These are phyloP conservation scores for Lepisosteus oculatus DNA, from an alignment of 2,113 vertebrate species.

Conservation along the genomic window DNA sequence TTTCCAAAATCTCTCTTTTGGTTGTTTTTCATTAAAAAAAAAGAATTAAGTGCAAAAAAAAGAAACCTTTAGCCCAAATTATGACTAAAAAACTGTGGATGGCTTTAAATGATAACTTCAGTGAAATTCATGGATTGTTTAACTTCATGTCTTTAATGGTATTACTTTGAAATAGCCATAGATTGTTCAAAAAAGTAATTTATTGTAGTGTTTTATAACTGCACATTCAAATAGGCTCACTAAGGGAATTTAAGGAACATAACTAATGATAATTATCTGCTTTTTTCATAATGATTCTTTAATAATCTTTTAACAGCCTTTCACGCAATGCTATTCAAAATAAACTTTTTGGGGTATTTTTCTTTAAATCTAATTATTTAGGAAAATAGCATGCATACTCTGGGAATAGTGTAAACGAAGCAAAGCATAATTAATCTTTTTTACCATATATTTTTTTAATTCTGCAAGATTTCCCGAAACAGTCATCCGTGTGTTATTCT, in stretches of 20 bases:
- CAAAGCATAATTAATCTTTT: conserved; percentile 3
- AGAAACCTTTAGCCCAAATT: conserved; percentile 5
- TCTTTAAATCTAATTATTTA: background rate
- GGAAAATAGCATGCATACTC: background rate
- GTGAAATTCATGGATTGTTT: background rate
- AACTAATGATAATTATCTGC: conserved; percentile 21
- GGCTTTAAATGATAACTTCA: background rate
- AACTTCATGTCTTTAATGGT: background rate
- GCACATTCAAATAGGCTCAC: background rate
- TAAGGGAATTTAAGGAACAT: conserved; percentile 12
- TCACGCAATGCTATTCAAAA: conserved; percentile 11
- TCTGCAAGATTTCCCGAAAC: background rate
- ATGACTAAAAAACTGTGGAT: background rate
- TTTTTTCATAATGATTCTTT: conserved; percentile 21
- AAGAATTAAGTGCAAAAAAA: background rate
- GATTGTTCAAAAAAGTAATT: background rate
- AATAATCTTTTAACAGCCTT: conserved; percentile 27
- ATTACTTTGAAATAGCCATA: background rate
- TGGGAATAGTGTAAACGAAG: background rate
- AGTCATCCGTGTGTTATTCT: background rate
- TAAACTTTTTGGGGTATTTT: background rate
- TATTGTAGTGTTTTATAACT: background rate
- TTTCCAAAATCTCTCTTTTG: conserved; percentile 11
- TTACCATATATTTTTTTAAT: background rate
- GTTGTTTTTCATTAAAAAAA: background rate